Evolutionary conservation across 2,113 vertebrate genomes (phyloP), one percentile per base, ranked within the genome.

Genomic region (Triplophysa rosa): DNA sequence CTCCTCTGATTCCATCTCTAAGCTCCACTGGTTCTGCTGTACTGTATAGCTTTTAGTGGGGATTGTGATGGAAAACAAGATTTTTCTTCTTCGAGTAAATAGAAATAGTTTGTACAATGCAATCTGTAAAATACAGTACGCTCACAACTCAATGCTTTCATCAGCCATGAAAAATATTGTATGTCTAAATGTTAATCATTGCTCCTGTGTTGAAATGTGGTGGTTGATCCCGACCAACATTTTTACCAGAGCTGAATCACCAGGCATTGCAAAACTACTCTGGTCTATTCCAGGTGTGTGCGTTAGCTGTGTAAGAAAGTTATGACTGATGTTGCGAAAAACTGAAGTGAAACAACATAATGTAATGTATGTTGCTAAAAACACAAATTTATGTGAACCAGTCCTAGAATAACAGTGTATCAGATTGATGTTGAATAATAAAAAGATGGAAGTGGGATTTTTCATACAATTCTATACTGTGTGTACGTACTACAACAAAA

Each of bases 341-440:
- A 40, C 76, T 84, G 78, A 87, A 89, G 64, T 86, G 72, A 89
- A 90, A 90, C 26, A 14, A 76, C 69, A 89, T 88, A 87, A 87
- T 88, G 42, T 1, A 17, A 23, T 52, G 29, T 54, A 13, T 2
- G n/a, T 42, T 23, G 29, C 3, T 37, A 9, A 42, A 13, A 16
- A 7, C 2, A 16, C 16, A 1, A 52, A 52, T 52, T 0, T 52
- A 52, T 52, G 5, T 58, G 8, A 54, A 54, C 49, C 16, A 19
- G 13, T 52, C 12, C 4, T 13, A 52, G 4, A 16, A 13, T 14
- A 52, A 52, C 49, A 52, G 14, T 37, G 4, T n/a, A 10, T 58
- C 54, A 58, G n/a, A 29, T 29, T 29, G 5, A 10, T 58, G 54
- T 8, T 2, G 8, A 56, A 14, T 52, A 52, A 52, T 52, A 16